Evolutionary conservation across 2,888 invertebrate genomes (phyloP).

Genomic region (Andrena marginata): DNA sequence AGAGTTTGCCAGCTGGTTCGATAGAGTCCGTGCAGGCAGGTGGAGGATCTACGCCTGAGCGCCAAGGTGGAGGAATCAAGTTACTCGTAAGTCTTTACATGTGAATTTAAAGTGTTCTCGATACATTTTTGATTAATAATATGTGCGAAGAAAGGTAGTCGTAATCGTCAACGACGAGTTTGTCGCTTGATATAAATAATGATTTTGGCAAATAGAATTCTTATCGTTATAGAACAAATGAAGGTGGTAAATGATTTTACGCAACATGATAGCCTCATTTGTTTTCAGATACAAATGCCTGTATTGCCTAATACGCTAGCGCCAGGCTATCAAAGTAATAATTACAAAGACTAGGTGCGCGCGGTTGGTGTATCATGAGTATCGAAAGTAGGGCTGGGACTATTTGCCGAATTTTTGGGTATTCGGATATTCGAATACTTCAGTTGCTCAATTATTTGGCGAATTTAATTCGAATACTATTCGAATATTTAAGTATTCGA

Average conservation of each 20-base stretch:
- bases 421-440: too few species aligned
- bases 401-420: too few species aligned
- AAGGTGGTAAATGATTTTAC: slow-evolving; percentile 26
- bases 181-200: neutral
- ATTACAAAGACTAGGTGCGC: slow-evolving; percentile 62
- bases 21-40: slow-evolving; percentile 82
- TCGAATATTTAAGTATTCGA: too few species aligned
- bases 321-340: slow-evolving; percentile 68
- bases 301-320: slow-evolving; percentile 70
- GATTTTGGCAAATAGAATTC: neutral
- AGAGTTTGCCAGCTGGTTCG: slow-evolving; percentile 81
- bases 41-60: slow-evolving; percentile 79
- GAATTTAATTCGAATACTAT: too few species aligned
- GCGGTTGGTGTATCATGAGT: slow-evolving; percentile 43
- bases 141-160: too few species aligned
- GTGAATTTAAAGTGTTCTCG: neutral
- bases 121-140: neutral
- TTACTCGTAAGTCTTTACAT: slow-evolving; percentile 77
- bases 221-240: slow-evolving; percentile 33
- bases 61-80: slow-evolving; percentile 82
- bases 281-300: slow-evolving; percentile 83
- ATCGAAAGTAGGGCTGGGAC: slow-evolving; percentile 20
- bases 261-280: slow-evolving; percentile 61
- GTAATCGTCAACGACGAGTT: neutral
- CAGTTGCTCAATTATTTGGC: too few species aligned